Conservation (phyloP, 1,140 invertebrate species). For the Drosophila neocordata region DNA sequence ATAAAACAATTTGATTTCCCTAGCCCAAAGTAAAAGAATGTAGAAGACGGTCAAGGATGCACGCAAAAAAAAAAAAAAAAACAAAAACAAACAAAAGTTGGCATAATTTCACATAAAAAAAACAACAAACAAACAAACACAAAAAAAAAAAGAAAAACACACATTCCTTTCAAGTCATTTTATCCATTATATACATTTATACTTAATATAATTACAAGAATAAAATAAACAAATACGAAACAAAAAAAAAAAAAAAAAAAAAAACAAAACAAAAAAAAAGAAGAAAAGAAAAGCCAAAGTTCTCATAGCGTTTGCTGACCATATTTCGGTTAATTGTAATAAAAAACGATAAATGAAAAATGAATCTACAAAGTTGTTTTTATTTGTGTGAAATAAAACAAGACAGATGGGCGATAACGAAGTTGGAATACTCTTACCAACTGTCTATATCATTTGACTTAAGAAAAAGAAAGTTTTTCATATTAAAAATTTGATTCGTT, state of each 20-base stretch:
- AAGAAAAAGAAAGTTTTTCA: too few species aligned
- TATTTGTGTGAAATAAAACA: neutral
- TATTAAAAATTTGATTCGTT: too few species aligned
- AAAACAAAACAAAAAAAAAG: neutral
- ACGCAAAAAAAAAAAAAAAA: slow-evolving; percentile 12
- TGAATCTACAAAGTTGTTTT: neutral
- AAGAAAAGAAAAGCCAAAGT: slow-evolving; percentile 10
- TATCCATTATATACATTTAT: slow-evolving; percentile 15
- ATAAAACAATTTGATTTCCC: neutral
- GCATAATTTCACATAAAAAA: slow-evolving; percentile 2
- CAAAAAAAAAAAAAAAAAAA: slow-evolving; percentile 3
- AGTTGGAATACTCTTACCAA: too few species aligned
- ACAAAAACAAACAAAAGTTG: slow-evolving; percentile 10
- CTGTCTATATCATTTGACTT: too few species aligned
- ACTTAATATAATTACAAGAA: slow-evolving; percentile 6
- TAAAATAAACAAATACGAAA: neutral
- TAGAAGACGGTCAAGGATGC: slow-evolving; percentile 7
- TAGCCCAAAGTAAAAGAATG: slow-evolving; percentile 14
- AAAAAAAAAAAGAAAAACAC: neutral
- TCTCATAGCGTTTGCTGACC: slow-evolving; percentile 18
- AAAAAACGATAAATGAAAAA: slow-evolving; percentile 4
- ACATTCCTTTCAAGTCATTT: slow-evolving; percentile 17
- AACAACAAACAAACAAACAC: neutral
- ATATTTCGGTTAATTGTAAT: slow-evolving; percentile 10
- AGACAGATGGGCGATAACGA: too few species aligned